Evolutionary conservation across 2,888 invertebrate species (phyloP), one percentile per base, ranked within the genome.

Genomic region (Diarsia mendica): DNA sequence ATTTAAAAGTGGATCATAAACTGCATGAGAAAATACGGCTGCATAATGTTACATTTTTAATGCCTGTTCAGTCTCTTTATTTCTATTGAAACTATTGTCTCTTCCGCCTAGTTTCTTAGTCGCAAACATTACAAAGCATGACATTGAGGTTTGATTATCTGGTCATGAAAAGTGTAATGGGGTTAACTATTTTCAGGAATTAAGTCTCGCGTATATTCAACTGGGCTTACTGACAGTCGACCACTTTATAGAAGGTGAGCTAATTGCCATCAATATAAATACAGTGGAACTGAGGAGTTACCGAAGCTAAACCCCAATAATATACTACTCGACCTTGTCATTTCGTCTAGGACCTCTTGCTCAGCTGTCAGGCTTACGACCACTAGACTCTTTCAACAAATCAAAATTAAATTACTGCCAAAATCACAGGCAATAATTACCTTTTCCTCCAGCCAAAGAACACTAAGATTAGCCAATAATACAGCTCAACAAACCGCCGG

Each of bases 1-100:
- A 63, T 68, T 39, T 61, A 13, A 68, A 79, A 73, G 20, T 83
- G 15, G 75, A 51, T 33, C 46, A 61, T 44, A 39, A 28, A 51
- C 23, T 74, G 48, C 11, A 51, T 20, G 2, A 23, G 46, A 10
- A 20, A 48, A 66, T 55, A n/a, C 23, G n/a, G 44, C 55, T 69
- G 11, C 3, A 10, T 10, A 66, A 46, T 68, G n/a, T 63, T 53
- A 68, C 15, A 68, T 76, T 44, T 44, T 60, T 64, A 65, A 64
- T 48, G 39, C 44, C 39, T 10, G 44, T 46, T 53, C 9, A 1
- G 46, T 10, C 10, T 23, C 20, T n/a, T 10, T 61, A 28, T 63
- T 55, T 23, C 13, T 13, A 61, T 28, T 51, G 44, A 28, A 39
- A 23, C 20, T 8, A 39, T 48, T 75, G 64, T 64, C 28, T 23